Evolutionary conservation across 2,113 vertebrate genomes (phyloP).

Genomic region (Callospermophilus lateralis): DNA sequence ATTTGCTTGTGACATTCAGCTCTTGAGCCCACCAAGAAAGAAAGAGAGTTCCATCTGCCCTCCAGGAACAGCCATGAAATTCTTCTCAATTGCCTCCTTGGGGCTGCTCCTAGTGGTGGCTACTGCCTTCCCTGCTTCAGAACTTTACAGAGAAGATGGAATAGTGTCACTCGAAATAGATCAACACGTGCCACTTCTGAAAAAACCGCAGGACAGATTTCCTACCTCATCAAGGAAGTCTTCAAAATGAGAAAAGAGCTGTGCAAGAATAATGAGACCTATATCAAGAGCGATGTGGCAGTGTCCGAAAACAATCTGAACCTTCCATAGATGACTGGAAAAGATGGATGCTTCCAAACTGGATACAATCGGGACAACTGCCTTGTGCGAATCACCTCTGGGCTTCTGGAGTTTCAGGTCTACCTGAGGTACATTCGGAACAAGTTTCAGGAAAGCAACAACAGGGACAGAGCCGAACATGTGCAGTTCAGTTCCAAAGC

Average conservation of each 20-base stretch:
- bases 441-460: slow-evolving; percentile 80
- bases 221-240: slow-evolving; percentile 64
- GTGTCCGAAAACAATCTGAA: slow-evolving; percentile 83
- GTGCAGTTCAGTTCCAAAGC: slow-evolving; percentile 50
- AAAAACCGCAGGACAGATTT: slow-evolving; percentile 49
- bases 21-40: slow-evolving; percentile 77
- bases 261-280: slow-evolving; percentile 82
- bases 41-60: slow-evolving; percentile 74
- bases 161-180: background rate
- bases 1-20: slow-evolving; percentile 79
- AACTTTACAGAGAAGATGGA: slow-evolving; percentile 71
- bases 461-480: slow-evolving; percentile 48
- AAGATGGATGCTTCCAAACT: slow-evolving; percentile 83
- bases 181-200: background rate
- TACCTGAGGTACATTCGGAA: slow-evolving; percentile 88
- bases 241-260: slow-evolving; percentile 81
- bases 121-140: slow-evolving; percentile 62
- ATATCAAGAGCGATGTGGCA: slow-evolving; percentile 78
- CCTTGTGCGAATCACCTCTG: slow-evolving; percentile 28
- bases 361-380: slow-evolving; percentile 61
- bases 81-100: slow-evolving; percentile 69
- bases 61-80: slow-evolving; percentile 82
- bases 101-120: slow-evolving; percentile 66
- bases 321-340: slow-evolving; percentile 82
- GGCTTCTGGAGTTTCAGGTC: slow-evolving; percentile 87